Percentiles rank a stretch among this genome's conserved stretches.
These are phyloP conservation scores for Mechanitis mazaeus DNA, from an alignment of 2,888 invertebrate genomes.

Conservation along the genomic window DNA sequence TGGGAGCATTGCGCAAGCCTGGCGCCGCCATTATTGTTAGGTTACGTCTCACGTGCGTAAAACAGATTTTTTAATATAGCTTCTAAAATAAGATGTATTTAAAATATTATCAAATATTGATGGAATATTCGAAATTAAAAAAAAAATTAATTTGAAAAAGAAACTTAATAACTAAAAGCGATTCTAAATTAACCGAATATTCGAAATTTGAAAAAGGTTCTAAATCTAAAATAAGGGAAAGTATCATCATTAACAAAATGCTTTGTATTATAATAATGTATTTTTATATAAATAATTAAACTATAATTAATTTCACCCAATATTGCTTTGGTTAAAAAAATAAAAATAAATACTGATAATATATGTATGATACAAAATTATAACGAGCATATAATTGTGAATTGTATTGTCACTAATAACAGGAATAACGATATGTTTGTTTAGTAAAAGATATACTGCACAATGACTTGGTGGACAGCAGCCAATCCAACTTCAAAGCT, in stretches of 20 bases:
- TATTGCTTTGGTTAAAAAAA: no score
- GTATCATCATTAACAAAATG: no score
- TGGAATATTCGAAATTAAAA: no score
- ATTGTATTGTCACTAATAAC: not conserved
- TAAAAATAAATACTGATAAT: no score
- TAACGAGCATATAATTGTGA: not conserved
- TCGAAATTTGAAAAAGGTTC: no score
- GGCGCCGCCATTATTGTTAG: slow-evolving; percentile 63
- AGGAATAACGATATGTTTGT: slow-evolving; percentile 29
- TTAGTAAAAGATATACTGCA: slow-evolving; percentile 35
- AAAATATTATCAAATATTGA: not conserved
- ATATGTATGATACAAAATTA: not conserved
- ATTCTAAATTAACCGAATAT: no score
- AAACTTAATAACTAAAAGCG: no score
- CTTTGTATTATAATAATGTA: no score
- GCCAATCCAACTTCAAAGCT: slow-evolving; percentile 62
- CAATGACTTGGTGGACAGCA: slow-evolving; percentile 45
- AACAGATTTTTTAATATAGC: slow-evolving; percentile 20
- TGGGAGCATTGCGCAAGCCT: slow-evolving; percentile 41
- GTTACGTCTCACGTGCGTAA: slow-evolving; percentile 37
- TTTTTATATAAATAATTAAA: no score
- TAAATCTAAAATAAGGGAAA: no score
- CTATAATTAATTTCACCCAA: no score
- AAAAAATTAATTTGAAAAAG: no score
- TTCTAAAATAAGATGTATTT: not conserved